Percentiles rank a stretch among this genome's conserved stretches.
Evolutionary conservation across 2,113 vertebrate species (phyloP).

Genomic region (Acinonyx jubatus): DNA sequence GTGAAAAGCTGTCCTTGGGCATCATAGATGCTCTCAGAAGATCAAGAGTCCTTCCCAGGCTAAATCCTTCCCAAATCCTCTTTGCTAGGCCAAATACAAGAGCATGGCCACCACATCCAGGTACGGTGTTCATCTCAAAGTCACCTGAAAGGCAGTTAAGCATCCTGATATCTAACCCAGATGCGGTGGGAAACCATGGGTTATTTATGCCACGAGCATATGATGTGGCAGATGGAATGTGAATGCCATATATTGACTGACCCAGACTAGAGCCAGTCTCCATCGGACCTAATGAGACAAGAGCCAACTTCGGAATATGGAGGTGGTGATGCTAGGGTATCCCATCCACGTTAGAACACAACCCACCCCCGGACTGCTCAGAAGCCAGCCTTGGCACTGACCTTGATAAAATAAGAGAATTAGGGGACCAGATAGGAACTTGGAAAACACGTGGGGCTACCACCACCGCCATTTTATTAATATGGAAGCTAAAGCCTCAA

Average conservation of each 20-base stretch:
- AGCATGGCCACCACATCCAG: neutral
- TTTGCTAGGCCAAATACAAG: neutral
- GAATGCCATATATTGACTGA: neutral
- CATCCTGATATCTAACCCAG: neutral
- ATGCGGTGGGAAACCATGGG: neutral
- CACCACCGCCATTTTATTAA: neutral
- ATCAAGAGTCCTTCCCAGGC: neutral
- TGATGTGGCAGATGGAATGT: neutral
- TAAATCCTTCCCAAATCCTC: neutral
- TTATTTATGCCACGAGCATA: neutral
- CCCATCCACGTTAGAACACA: neutral
- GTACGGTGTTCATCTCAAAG: rapidly evolving
- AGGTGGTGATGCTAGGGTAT: neutral
- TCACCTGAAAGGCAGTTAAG: neutral
- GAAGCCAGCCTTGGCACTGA: neutral
- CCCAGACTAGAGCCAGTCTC: neutral
- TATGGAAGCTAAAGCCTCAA: neutral
- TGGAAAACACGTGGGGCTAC: neutral
- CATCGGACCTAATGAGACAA: neutral
- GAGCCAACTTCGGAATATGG: neutral
- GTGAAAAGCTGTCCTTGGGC: neutral
- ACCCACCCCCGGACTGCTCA: neutral
- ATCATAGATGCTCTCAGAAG: neutral
- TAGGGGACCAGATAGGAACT: neutral
- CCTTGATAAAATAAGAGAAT: neutral